These are phyloP conservation scores for Virgularia gustaviana DNA, from an alignment of 92 coral and sea anemone genomes.

Conservation along the genomic window DNA sequence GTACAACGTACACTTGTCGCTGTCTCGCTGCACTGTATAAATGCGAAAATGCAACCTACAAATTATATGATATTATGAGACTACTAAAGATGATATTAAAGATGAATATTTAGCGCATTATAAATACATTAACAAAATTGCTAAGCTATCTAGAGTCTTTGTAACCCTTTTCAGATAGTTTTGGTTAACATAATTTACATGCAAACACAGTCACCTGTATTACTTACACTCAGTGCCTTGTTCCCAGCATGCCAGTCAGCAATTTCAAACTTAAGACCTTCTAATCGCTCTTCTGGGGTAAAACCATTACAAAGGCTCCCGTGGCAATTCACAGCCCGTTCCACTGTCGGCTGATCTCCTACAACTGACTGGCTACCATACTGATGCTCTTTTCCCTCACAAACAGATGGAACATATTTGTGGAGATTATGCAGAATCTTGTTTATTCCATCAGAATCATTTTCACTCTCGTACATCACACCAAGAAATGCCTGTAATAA, in stretches of 20 bases:
- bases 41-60: conserved; percentile 47
- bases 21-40: conserved; percentile 40
- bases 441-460: conserved; percentile 33
- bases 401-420: conserved; percentile 42
- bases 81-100: background rate
- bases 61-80: background rate
- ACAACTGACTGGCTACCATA: conserved; percentile 41
- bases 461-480: conserved; percentile 43
- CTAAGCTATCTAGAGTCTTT: too few species aligned
- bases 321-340: conserved; percentile 43
- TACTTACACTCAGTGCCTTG: conserved; percentile 33
- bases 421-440: conserved; percentile 32
- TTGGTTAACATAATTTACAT: too few species aligned
- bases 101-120: background rate
- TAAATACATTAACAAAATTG: too few species aligned
- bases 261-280: conserved; percentile 41
- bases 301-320: conserved; percentile 41
- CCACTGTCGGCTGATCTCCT: conserved; percentile 53
- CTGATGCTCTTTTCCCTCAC: conserved; percentile 20
- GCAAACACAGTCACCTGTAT: too few species aligned
- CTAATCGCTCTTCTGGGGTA: conserved; percentile 38
- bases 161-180: too few species aligned
- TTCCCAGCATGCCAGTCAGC: too few species aligned
- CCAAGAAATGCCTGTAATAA: conserved; percentile 40
- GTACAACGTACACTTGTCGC: conserved; percentile 57